Evolutionary conservation across 1,140 invertebrate species (phyloP), one percentile per base, ranked within the genome.

Genomic region (Drosophila seguyi): DNA sequence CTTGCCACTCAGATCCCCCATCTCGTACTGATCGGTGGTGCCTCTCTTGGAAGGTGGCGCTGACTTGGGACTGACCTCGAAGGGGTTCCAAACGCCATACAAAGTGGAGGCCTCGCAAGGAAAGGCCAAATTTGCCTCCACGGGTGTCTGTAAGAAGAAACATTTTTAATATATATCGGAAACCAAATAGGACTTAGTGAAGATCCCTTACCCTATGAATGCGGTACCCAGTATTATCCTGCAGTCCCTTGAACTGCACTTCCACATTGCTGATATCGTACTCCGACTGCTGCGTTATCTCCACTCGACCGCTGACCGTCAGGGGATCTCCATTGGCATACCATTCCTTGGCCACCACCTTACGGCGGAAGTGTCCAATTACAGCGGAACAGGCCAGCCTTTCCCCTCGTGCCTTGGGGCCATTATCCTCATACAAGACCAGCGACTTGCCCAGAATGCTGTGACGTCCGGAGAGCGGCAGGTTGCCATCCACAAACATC

Each of bases 1-100:
- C 93, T 99, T 99, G 18, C 96, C 96, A 90, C 97, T 98, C 1
- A 99, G 92, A 93, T 99, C 97, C 0, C 98, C 98, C 80, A 98
- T 95, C 93, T 97, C 96, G 90, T 98, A 98, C 82, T 97, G 96
- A 93, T 98, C 97, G 16, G 95, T 94, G 0, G 96, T 97, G 41
- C 97, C 95, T 79, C 94, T 94, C 10, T 93, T 93, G 3, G 96
- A 93, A 2, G 93, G 93, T 1, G 96, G 96, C 27, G 94, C 94
- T 2, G 93, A 91, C 3, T 93, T 93, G 3, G 94, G 93, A 85
- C 95, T 95, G 0, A 97, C 94, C 34, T 95, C 93, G 62, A 96
- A 95, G 1, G 98, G 98, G 93, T 98, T 97, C 94, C 96, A 98
- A 42, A 96, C 95, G 11, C 95, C 96, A 68, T 97, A 97, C 0